Base-by-base conservation (phyloP, 2,888 invertebrate genomes). In the Dicycla oo region DNA sequence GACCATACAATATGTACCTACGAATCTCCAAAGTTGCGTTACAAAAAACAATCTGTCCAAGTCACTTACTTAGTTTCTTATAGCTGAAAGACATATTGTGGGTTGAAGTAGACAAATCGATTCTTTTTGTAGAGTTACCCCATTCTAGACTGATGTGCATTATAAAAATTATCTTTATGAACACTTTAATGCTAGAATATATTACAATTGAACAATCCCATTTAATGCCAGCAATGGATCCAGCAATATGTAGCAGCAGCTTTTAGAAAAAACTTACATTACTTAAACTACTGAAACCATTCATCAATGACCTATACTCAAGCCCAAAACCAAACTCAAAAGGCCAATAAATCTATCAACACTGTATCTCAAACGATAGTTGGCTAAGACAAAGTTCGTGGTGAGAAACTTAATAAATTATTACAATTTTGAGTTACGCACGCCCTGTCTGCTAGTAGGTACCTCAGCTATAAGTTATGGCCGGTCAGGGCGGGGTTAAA, bases 401-500 rank as follows among this genome's bases (percentile, higher is more conserved):
- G 70, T 67, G 63, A 11, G 62, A 65, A 76, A 73, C 64, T 78
- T 86, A 81, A 86, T 87, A 86, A 87, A 88, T 87, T 88, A 85
- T 87, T 85, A 77, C 82, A 72, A 82, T 84, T 86, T 84, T 86
- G 86, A 86, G 83, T 70, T 81, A 80, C 77, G 83, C 83, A 82
- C 80, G 80, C 78, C 72, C 69, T 69, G 81, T 68, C 85, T 78
- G 83, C 75, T 78, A 75, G 68, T 82, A 34, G 23, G 47, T 61
- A 75, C 67, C 70, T 73, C 20, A 30, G 73, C 68, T 79, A 76
- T 87, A 86, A 90, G 82, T 89, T 87, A 89, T 86, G 64, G 78
- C 78, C 84, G 84, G 85, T 77, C 73, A 80, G 82, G 75, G 34
- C 75, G 51, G 75, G 89, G 89, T 86, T 86, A 86, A 87, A 88